A percentile compares a stretch with the other conserved stretches of the same genome.
Conservation (phyloP, 1,140 invertebrate species). For the Brachionus paranguensis region DNA sequence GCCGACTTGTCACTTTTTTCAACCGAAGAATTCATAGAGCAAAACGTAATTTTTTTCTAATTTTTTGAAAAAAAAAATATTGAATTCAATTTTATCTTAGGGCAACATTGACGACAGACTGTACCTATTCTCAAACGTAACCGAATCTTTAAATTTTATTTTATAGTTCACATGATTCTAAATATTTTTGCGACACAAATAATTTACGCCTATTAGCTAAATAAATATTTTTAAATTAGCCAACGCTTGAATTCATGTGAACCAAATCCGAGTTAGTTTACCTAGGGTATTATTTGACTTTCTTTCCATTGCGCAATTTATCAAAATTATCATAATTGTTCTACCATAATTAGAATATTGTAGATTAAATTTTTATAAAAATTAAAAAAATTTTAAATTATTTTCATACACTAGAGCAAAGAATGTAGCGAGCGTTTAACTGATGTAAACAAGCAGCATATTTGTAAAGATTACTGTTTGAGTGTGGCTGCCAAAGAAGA, state of each 20-base stretch:
- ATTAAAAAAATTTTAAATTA: neutral
- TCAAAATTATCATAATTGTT: neutral
- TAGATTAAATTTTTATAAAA: neutral
- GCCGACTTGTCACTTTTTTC: neutral
- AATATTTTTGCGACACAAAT: neutral
- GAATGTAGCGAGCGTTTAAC: neutral
- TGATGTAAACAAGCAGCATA: neutral
- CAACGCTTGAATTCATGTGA: neutral
- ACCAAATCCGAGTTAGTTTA: neutral
- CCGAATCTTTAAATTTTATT: neutral
- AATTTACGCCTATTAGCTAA: neutral
- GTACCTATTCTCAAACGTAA: conserved; percentile 7
- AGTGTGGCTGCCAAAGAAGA: neutral
- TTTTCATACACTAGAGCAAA: neutral
- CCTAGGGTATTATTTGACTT: neutral
- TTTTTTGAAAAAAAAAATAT: neutral
- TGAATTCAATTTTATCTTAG: neutral
- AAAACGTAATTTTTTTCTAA: neutral
- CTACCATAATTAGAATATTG: neutral
- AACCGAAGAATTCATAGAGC: neutral
- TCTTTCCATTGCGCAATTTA: neutral
- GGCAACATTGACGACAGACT: neutral
- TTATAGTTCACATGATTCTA: neutral
- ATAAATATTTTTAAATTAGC: neutral
- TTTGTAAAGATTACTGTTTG: neutral